phyloP scores from a whole-genome alignment of 2,113 vertebrate species.

The Serilophus lunatus region DNA sequence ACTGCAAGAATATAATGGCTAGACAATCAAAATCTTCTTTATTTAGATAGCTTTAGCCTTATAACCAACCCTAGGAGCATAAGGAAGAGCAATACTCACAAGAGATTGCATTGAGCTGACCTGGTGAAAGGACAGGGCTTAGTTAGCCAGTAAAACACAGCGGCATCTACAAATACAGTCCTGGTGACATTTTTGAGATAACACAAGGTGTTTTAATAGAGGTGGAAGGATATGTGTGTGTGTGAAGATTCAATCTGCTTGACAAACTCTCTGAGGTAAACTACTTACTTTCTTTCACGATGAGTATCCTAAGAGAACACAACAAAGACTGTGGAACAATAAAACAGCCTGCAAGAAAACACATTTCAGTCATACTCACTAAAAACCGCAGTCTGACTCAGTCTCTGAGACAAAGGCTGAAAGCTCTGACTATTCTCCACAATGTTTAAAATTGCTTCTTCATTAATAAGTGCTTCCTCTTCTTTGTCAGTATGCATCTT shows the following conservation, averaged over 20 bases:
- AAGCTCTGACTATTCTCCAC: constrained; percentile 95
- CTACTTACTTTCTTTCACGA: neutral
- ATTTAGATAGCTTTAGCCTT: neutral
- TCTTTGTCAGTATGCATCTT: constrained; percentile 60
- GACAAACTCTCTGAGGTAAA: neutral
- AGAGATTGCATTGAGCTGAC: neutral
- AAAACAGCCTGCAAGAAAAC: neutral
- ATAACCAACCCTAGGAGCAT: neutral
- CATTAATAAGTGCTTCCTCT: constrained; percentile 89
- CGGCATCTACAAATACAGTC: neutral
- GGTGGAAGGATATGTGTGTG: neutral
- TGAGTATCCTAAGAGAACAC: neutral
- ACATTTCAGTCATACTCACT: constrained; percentile 73
- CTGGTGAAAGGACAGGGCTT: neutral
- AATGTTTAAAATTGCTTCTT: constrained; percentile 94
- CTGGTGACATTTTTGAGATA: neutral
- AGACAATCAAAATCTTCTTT: neutral
- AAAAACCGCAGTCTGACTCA: constrained; percentile 82
- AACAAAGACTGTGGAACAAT: neutral
- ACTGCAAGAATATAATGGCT: neutral
- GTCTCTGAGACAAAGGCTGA: constrained; percentile 82
- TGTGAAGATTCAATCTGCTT: neutral
- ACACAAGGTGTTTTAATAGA: neutral
- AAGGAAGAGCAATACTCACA: neutral
- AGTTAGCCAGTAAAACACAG: neutral